Evolutionary conservation across 1,140 invertebrate species (phyloP).

Genomic region (Drosophila lacteicornis): DNA sequence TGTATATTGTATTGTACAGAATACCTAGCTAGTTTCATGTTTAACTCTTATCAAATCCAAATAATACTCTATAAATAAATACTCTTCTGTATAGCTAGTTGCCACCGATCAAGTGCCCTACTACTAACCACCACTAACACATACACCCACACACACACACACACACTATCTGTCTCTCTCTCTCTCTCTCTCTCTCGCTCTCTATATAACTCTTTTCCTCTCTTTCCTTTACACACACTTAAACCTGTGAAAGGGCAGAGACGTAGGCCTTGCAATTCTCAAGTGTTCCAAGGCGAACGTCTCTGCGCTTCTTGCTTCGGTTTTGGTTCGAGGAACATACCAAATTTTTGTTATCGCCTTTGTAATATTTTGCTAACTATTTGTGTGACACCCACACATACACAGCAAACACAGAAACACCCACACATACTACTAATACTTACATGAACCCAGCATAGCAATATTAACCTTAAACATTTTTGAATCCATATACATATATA

Average conservation of each 20-base stretch:
- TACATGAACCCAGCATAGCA: conserved; percentile 7
- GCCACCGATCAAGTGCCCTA: conserved; percentile 69
- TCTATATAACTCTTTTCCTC: conserved; percentile 7
- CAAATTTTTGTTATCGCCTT: conserved; percentile 59
- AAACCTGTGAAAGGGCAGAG: conserved; percentile 19
- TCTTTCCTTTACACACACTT: conserved; percentile 6
- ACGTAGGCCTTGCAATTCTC: not conserved
- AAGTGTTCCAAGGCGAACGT: not conserved
- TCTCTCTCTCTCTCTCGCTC: not conserved
- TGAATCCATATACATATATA: conserved; percentile 35
- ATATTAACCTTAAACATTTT: conserved; percentile 29
- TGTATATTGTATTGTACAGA: conserved; percentile 76
- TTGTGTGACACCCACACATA: conserved; percentile 53
- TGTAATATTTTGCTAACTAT: conserved; percentile 79
- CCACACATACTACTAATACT: conserved; percentile 22
- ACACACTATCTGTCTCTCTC: conserved; percentile 6
- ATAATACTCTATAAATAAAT: conserved; percentile 42
- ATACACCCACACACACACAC: conserved; percentile 25
- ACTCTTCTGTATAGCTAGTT: conserved; percentile 65
- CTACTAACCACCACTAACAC: conserved; percentile 39
- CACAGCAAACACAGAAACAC: conserved; percentile 1
- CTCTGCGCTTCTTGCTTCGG: conserved; percentile 39
- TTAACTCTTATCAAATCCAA: conserved; percentile 51
- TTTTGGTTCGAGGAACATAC: conserved; percentile 19
- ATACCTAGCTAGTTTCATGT: conserved; percentile 73